These are phyloP conservation scores for Tenodera sinensis DNA, from an alignment of 2,888 invertebrate genomes.

Conservation along the genomic window DNA sequence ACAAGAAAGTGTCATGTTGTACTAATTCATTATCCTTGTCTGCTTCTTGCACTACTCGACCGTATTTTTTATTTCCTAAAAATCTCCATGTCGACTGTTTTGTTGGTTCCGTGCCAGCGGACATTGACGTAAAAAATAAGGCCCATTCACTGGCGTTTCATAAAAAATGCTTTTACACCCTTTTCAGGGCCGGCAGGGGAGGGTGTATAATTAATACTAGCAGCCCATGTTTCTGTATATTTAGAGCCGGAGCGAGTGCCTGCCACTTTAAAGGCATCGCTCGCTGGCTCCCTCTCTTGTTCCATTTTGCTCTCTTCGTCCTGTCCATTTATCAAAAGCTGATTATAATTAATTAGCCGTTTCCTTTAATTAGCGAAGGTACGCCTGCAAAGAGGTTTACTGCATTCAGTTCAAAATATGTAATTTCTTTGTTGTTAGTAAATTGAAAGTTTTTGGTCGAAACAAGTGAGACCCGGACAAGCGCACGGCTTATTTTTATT, in stretches of 20 bases:
- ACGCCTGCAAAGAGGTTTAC: conserved; percentile 19
- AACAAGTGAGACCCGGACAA: background rate
- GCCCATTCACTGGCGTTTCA: conserved; percentile 1
- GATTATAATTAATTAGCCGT: conserved; percentile 27
- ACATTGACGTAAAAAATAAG: conserved; percentile 14
- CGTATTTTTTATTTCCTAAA: background rate
- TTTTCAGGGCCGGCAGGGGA: background rate
- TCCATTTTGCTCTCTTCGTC: conserved; percentile 9
- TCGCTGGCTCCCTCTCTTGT: conserved; percentile 4
- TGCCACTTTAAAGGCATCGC: conserved; percentile 25
- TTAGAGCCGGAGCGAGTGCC: conserved; percentile 4
- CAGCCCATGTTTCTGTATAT: conserved; percentile 11
- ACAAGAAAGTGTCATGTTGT: background rate
- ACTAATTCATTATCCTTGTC: background rate
- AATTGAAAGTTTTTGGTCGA: background rate
- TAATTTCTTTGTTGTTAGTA: background rate
- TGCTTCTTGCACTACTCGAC: background rate
- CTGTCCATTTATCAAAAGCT: conserved; percentile 26
- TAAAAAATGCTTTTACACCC: conserved; percentile 18
- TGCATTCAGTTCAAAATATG: background rate
- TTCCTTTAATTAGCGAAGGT: conserved; percentile 26
- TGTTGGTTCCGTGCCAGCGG: conserved; percentile 11
- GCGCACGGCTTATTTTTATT: background rate
- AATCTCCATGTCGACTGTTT: conserved; percentile 3
- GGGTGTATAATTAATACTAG: conserved; percentile 19